Conservation (phyloP, 2,113 vertebrate species). For the Zingel zingel region DNA sequence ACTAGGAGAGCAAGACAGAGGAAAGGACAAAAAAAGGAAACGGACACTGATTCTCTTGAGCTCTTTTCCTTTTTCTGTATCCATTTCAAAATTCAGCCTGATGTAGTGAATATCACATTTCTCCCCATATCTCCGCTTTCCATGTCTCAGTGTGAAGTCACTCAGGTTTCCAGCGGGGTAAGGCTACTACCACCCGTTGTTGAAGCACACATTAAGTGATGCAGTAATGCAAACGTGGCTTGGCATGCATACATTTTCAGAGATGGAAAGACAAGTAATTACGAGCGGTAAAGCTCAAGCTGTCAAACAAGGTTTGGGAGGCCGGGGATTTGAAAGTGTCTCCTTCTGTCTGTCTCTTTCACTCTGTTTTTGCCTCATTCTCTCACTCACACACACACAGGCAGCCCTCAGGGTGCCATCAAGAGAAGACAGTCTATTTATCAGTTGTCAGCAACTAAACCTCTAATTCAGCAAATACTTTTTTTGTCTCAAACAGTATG, state of each 20-base stretch:
- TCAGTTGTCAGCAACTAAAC: conserved; percentile 85
- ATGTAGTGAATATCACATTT: conserved; percentile 70
- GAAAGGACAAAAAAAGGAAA: conserved; percentile 37
- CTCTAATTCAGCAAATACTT: conserved; percentile 80
- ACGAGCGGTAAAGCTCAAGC: conserved; percentile 65
- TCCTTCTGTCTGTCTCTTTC: conserved; percentile 26
- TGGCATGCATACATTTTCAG: conserved; percentile 56
- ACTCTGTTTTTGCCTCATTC: conserved; percentile 37
- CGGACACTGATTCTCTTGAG: conserved; percentile 29
- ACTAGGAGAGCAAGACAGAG: conserved; percentile 41
- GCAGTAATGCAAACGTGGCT: conserved; percentile 69
- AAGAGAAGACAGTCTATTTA: conserved; percentile 79
- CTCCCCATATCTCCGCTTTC: conserved; percentile 53
- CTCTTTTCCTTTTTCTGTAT: conserved; percentile 55
- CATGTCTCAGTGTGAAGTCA: conserved; percentile 68
- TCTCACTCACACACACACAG: conserved; percentile 46
- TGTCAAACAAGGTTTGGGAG: conserved; percentile 77
- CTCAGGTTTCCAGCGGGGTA: conserved; percentile 65
- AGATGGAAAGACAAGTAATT: conserved; percentile 75
- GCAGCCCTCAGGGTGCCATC: conserved; percentile 80
- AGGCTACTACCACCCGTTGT: conserved; percentile 66
- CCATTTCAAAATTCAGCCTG: conserved; percentile 57
- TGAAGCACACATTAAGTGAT: conserved; percentile 76
- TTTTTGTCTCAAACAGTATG: conserved; percentile 65
- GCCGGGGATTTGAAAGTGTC: conserved; percentile 52